Conservation (phyloP, 1,140 invertebrate species). For the Leptinotarsa undecemlineata region DNA sequence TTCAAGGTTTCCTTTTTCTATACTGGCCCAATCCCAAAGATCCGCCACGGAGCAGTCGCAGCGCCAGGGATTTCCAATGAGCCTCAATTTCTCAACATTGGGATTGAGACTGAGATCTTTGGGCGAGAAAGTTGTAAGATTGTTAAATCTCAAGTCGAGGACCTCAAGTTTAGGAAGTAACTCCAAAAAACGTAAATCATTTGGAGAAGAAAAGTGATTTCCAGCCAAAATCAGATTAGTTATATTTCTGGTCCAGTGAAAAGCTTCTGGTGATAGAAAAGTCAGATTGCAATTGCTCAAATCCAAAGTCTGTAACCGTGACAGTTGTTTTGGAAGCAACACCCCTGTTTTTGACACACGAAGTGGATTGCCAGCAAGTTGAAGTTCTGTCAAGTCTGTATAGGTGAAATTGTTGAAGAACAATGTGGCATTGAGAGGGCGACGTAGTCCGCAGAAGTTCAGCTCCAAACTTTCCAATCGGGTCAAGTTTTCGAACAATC, state of each 20-base stretch:
- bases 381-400: slow-evolving; percentile 69
- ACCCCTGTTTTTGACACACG: slow-evolving; percentile 62
- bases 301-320: slow-evolving; percentile 66
- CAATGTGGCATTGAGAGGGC: slow-evolving; percentile 65
- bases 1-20: slow-evolving; percentile 66
- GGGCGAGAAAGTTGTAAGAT: slow-evolving; percentile 63
- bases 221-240: slow-evolving; percentile 66
- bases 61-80: slow-evolving; percentile 71
- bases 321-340: slow-evolving; percentile 67
- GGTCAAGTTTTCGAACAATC: slow-evolving; percentile 70
- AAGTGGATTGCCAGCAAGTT: slow-evolving; percentile 70
- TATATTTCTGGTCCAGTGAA: slow-evolving; percentile 65
- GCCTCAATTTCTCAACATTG: slow-evolving; percentile 64
- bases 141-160: slow-evolving; percentile 68
- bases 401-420: slow-evolving; percentile 69
- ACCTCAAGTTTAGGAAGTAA: slow-evolving; percentile 63
- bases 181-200: slow-evolving; percentile 62
- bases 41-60: slow-evolving; percentile 72
- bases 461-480: slow-evolving; percentile 68
- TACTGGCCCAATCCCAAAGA: slow-evolving; percentile 73
- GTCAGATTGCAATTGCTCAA: slow-evolving; percentile 68
- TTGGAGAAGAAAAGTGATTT: slow-evolving; percentile 61
- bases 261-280: slow-evolving; percentile 64
- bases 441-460: slow-evolving; percentile 68
- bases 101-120: slow-evolving; percentile 57